Evolutionary conservation across 2,113 vertebrate species (phyloP), one percentile per base, ranked within the genome.

Genomic region (Neoarius graeffei): DNA sequence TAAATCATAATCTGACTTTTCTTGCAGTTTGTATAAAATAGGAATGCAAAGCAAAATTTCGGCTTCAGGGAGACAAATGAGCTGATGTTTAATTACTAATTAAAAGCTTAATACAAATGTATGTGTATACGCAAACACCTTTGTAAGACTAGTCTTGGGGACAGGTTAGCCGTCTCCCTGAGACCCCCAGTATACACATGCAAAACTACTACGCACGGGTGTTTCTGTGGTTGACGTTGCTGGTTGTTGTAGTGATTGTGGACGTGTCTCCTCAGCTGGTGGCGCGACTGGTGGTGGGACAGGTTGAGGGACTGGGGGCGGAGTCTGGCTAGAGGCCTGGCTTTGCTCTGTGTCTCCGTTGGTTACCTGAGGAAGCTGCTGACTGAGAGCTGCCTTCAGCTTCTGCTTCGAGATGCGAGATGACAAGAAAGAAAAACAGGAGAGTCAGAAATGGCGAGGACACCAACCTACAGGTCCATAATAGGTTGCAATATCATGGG

Each of bases 201-300:
- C 30, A 74, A 42, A 73, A 62, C 20, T 74, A 60, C 15, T 64
- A 83, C 97, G 91, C 95, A 99, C 98, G 94, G 98, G 97, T 57
- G 97, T 98, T 95, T 99, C 98, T 88, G 98, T 99, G 89, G 98
- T 99, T 89, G 98, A 99, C 67, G 98, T 99, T 91, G 98, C 98
- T 85, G 97, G 97, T 88, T 99, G 97, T 88, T 99, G 98, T n/a
- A 99, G 94, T 30, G 98, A 97, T 84, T 97, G 96, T 60, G 73
- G 92, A 4, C 1, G 92, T 87, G 79, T 88, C 59, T 86, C 92
- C 6, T 90, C 91, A 1, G 89, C 90, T 3, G 90, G 92, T 20
- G 91, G 71, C 0, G 52, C 14, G 93, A 59, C 93, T 94, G 89
- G 96, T 92, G 50, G 95, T n/a, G 23, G 13, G 76, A 54, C 52